phyloP scores from a whole-genome alignment of 1,140 invertebrate genomes.

The Penaeus japonicus region DNA sequence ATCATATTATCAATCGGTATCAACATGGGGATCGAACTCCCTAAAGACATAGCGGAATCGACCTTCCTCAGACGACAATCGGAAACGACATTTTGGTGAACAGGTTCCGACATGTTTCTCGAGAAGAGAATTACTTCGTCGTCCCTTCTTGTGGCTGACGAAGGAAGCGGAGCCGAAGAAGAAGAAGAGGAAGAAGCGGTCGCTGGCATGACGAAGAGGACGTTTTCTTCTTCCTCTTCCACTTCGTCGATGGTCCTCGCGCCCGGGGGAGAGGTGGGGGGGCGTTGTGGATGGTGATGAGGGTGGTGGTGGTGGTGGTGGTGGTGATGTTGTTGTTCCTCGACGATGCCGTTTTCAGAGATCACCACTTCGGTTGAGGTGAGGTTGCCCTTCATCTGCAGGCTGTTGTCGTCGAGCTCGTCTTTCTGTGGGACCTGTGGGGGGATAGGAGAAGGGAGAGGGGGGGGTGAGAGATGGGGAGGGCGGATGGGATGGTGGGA shows the following conservation, averaged over 20 bases:
- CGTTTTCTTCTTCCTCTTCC: slow-evolving; percentile 34
- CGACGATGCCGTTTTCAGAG: no score
- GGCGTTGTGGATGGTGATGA: not conserved
- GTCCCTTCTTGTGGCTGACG: not conserved
- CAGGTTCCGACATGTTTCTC: no score
- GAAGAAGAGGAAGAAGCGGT: no score
- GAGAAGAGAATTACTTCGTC: slow-evolving; percentile 37
- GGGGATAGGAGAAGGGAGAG: no score
- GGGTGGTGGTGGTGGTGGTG: no score
- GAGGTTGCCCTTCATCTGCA: no score
- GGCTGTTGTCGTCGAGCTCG: no score
- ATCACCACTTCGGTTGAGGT: no score
- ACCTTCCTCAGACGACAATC: not conserved
- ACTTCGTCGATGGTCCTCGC: not conserved
- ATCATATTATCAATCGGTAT: not conserved
- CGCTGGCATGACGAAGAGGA: slow-evolving; percentile 31
- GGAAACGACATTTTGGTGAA: not conserved
- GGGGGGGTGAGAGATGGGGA: no score
- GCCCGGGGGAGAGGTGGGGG: not conserved
- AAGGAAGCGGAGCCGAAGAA: not conserved
- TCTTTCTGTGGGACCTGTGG: no score
- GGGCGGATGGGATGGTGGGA: no score
- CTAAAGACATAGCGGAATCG: not conserved
- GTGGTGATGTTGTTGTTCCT: no score
- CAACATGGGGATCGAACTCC: slow-evolving; percentile 6